Percentiles rank a stretch among this genome's conserved stretches.
These are phyloP conservation scores for Chinchilla lanigera DNA, from an alignment of 2,113 vertebrate species.

Conservation along the genomic window DNA sequence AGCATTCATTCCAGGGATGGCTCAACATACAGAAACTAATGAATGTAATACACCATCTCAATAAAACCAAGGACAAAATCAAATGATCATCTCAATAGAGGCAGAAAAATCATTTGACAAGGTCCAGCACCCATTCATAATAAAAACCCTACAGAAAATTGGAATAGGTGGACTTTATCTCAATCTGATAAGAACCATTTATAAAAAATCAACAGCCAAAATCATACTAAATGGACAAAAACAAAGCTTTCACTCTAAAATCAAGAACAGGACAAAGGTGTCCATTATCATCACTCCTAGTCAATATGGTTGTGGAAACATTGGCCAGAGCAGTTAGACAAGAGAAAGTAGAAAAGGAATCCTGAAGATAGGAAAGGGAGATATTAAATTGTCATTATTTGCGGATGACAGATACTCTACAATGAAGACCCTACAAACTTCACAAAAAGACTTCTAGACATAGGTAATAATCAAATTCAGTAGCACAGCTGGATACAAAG, in stretches of 20 bases:
- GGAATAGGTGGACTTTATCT: background rate
- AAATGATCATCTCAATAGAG: background rate
- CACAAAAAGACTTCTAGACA: background rate
- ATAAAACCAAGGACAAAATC: background rate
- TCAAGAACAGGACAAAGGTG: background rate
- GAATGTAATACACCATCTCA: background rate
- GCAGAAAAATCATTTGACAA: background rate
- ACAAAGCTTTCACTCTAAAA: background rate
- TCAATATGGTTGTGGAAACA: background rate
- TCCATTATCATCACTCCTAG: background rate
- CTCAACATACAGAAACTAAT: background rate
- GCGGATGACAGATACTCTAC: background rate
- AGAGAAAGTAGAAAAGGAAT: background rate
- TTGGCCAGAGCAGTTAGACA: background rate
- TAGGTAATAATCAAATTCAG: background rate
- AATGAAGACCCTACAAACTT: background rate
- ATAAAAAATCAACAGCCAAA: background rate
- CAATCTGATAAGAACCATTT: background rate
- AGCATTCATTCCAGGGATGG: background rate
- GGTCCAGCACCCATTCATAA: background rate
- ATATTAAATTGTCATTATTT: background rate
- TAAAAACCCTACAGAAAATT: background rate
- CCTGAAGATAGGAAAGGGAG: background rate
- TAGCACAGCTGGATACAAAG: background rate
- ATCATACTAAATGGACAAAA: background rate